Conservation (phyloP, 2,888 invertebrate genomes). For the Petrophora chlorosata region DNA sequence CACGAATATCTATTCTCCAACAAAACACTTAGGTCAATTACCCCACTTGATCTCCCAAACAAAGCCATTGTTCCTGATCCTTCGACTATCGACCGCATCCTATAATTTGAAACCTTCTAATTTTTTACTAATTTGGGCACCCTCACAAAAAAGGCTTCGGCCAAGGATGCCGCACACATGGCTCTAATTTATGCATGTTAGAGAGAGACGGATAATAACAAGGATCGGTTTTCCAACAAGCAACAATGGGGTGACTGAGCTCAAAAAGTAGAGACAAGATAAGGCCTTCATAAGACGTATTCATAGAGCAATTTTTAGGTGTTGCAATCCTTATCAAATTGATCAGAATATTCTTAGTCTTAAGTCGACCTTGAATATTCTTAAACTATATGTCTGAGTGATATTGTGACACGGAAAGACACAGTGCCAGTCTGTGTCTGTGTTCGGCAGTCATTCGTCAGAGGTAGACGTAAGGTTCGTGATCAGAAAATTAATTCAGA, state of each 20-base stretch:
- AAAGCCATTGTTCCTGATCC: constrained; percentile 15
- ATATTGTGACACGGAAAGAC: constrained; percentile 16
- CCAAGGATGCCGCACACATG: constrained; percentile 44
- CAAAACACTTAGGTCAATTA: constrained; percentile 1
- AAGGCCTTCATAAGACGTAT: too few relatives aligned
- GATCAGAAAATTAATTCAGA: constrained; percentile 66
- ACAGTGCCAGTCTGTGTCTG: constrained; percentile 24
- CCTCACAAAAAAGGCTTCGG: constrained; percentile 48
- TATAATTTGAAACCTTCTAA: constrained; percentile 38
- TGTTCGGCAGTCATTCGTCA: constrained; percentile 26
- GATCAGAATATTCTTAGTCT: too few relatives aligned
- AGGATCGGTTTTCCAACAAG: constrained; percentile 6
- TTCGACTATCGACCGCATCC: constrained; percentile 32
- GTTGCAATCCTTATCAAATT: too few relatives aligned
- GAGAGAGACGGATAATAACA: constrained; percentile 42
- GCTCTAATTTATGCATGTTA: constrained; percentile 41
- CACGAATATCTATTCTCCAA: too few relatives aligned
- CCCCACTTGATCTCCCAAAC: constrained; percentile 2
- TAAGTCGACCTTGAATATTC: neutral
- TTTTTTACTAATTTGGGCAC: constrained; percentile 45
- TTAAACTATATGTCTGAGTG: neutral
- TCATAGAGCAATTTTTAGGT: too few relatives aligned
- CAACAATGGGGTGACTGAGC: neutral
- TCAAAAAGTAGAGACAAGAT: too few relatives aligned
- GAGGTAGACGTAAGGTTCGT: constrained; percentile 58